These are phyloP conservation scores for Linepithema humile DNA, from an alignment of 1,140 invertebrate species.

Conservation along the genomic window DNA sequence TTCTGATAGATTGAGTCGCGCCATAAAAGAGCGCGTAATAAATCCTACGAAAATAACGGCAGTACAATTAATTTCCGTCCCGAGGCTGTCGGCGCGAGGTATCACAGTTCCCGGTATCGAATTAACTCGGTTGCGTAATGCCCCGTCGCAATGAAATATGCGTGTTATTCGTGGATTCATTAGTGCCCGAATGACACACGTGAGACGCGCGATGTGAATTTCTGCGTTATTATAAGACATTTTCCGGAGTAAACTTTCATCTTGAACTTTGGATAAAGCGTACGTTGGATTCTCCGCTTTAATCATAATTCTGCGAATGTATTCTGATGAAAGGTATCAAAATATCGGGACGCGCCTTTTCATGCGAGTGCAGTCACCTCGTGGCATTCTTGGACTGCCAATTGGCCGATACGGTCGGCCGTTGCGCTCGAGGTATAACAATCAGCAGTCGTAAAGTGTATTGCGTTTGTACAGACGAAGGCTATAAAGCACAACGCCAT, in stretches of 20 bases:
- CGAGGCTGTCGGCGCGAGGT: not conserved
- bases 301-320: slow-evolving; percentile 54
- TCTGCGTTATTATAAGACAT: not conserved
- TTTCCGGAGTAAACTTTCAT: not conserved
- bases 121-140: slow-evolving; percentile 52
- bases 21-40: slow-evolving; percentile 39
- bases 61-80: slow-evolving; percentile 41
- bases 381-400: slow-evolving; percentile 48
- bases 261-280: no score
- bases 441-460: slow-evolving; percentile 37
- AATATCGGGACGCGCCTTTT: slow-evolving; percentile 33
- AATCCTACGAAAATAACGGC: slow-evolving; percentile 20
- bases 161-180: not conserved
- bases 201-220: not conserved
- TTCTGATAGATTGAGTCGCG: slow-evolving; percentile 45
- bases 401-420: slow-evolving; percentile 31
- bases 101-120: not conserved
- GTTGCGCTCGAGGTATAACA: slow-evolving; percentile 25
- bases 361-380: slow-evolving; percentile 13
- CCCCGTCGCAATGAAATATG: slow-evolving; percentile 1
- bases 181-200: not conserved
- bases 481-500: not conserved
- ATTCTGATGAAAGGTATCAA: slow-evolving; percentile 50
- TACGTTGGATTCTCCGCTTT: not conserved
- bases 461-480: not conserved